Conservation (phyloP, 2,797 vertebrate species). For the Epinephelus malabaricus region DNA sequence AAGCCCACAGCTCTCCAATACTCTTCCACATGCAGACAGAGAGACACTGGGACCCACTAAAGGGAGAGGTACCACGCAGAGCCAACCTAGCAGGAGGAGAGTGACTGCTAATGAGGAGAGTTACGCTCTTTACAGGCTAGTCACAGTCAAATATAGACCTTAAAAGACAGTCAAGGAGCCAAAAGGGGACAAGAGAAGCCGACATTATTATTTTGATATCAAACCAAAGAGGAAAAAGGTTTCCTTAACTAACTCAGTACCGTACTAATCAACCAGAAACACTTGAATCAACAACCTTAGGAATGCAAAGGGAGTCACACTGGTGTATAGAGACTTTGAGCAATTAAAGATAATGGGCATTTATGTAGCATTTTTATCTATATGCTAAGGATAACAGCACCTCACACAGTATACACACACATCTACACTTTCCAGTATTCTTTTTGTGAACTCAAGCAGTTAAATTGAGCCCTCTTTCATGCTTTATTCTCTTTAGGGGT, state of each 20-base stretch:
- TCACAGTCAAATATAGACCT: constrained; percentile 65
- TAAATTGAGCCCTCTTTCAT: constrained; percentile 35
- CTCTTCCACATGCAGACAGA: constrained; percentile 64
- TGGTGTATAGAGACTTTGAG: constrained; percentile 2
- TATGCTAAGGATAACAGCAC: constrained; percentile 13
- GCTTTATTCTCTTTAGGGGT: constrained; percentile 34
- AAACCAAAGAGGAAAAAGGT: constrained; percentile 28
- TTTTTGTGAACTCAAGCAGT: constrained; percentile 34
- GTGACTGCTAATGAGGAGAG: constrained; percentile 76
- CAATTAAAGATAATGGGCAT: constrained; percentile 45
- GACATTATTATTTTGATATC: constrained; percentile 51
- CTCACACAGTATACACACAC: constrained; percentile 14
- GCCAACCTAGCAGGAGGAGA: constrained; percentile 71
- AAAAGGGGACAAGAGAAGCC: constrained; percentile 50
- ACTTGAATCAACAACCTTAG: constrained; percentile 37
- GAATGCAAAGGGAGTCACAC: constrained; percentile 17
- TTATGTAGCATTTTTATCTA: constrained; percentile 24
- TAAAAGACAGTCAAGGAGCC: constrained; percentile 64
- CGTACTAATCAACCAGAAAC: constrained; percentile 32
- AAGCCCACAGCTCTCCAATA: constrained; percentile 61
- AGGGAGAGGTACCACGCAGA: constrained; percentile 62
- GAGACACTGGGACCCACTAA: constrained; percentile 70
- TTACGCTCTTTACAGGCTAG: constrained; percentile 63
- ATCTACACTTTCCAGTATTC: constrained; percentile 27
- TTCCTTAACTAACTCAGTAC: constrained; percentile 24